These are phyloP conservation scores for Ifrita kowaldi DNA, from an alignment of 2,113 vertebrate genomes.

Conservation along the genomic window DNA sequence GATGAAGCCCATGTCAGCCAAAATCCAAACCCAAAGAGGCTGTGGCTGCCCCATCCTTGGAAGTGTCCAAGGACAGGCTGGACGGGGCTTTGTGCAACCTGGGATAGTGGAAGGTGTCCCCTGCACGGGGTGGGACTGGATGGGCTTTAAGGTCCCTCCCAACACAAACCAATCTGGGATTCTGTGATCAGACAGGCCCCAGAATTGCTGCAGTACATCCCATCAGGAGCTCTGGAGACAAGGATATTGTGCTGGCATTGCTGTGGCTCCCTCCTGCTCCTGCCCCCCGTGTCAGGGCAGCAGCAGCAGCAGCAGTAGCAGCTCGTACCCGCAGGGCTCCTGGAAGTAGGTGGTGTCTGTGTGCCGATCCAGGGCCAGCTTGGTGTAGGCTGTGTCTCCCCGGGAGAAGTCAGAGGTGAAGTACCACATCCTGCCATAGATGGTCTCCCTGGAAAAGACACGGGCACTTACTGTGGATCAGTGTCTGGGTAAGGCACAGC, in stretches of 20 bases:
- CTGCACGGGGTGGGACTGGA: not conserved
- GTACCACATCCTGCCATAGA: slow-evolving; percentile 90
- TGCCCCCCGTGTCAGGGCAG: accelerated
- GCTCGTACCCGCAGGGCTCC: slow-evolving; percentile 88
- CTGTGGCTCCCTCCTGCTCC: not conserved
- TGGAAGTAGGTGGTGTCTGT: slow-evolving; percentile 93
- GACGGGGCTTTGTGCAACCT: not conserved
- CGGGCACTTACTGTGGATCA: not conserved
- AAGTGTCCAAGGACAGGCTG: not conserved
- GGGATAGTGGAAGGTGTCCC: not conserved
- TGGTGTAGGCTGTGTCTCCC: slow-evolving; percentile 89
- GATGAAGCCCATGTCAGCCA: not conserved
- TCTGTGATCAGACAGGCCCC: not conserved
- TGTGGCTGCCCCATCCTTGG: not conserved
- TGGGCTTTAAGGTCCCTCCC: not conserved
- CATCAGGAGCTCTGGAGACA: not conserved
- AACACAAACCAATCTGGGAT: not conserved
- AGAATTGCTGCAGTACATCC: not conserved
- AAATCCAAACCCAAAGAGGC: not conserved
- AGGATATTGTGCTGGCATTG: not conserved
- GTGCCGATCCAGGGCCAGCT: slow-evolving; percentile 87
- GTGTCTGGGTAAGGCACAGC: not conserved
- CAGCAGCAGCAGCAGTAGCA: not conserved
- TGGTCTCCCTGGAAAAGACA: slow-evolving; percentile 81
- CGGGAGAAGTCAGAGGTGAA: slow-evolving; percentile 91